Percentiles rank a stretch among this genome's conserved stretches.
phyloP scores from a whole-genome alignment of 2,888 invertebrate genomes.

The Eudemis profundana region DNA sequence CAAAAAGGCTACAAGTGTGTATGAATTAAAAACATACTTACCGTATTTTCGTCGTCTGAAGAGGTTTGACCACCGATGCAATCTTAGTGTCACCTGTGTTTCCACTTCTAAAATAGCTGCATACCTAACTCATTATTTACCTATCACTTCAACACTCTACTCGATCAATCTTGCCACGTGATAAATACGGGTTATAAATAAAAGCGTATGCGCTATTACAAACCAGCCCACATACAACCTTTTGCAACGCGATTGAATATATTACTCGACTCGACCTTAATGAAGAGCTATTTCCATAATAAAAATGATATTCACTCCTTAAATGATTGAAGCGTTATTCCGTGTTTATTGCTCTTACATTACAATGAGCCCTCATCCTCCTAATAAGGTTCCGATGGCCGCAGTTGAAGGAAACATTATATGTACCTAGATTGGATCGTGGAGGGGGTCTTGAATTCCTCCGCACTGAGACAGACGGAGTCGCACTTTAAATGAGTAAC shows the following conservation, averaged over 20 bases:
- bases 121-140: constrained; percentile 56
- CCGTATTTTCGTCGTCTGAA: not conserved
- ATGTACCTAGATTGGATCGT: constrained; percentile 30
- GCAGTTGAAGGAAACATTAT: constrained; percentile 47
- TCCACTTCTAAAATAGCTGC: constrained; percentile 60
- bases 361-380: constrained; percentile 59
- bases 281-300: constrained; percentile 57
- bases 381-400: constrained; percentile 52
- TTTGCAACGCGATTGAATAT: constrained; percentile 45
- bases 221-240: not conserved
- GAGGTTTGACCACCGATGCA: constrained; percentile 52
- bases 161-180: constrained; percentile 49
- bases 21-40: constrained; percentile 1
- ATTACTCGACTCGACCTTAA: constrained; percentile 57
- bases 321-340: constrained; percentile 56
- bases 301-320: constrained; percentile 56
- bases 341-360: constrained; percentile 53
- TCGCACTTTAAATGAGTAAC: constrained; percentile 77
- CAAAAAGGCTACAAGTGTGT: not conserved
- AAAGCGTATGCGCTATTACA: constrained; percentile 7
- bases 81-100: constrained; percentile 60
- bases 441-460: constrained; percentile 45
- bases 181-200: constrained; percentile 20
- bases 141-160: constrained; percentile 60
- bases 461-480: constrained; percentile 53